Evolutionary conservation across 2,888 invertebrate genomes (phyloP), one percentile per base, ranked within the genome.

Genomic region (Polydrusus tereticollis): DNA sequence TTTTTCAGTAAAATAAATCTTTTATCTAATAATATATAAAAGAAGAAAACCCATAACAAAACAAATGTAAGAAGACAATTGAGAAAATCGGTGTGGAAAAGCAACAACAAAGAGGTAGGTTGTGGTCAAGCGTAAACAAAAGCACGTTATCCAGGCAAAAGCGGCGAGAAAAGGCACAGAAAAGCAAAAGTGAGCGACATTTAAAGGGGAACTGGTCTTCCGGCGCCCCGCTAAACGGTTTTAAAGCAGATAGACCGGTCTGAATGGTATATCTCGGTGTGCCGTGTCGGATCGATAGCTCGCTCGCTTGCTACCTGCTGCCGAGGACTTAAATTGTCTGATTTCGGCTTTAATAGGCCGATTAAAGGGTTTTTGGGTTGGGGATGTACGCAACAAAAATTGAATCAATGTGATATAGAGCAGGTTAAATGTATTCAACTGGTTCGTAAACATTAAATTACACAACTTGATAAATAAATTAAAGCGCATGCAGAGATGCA

Each of bases 231-330:
- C 80, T 80, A 80, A 80, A 80, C 79, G 76, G 78, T 77, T 78
- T 81, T 80, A 81, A 80, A 75, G 80, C 75, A 68, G 79, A 78
- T 77, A 78, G 77, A 69, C 74, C 58, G 59, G 38, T 26, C 75
- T 75, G 79, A 77, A 78, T 75, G 77, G 77, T 77, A 76, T 76
- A 66, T 74, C 60, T 66, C 73, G 38, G 43, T 26, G 66, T 62
- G 38, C 62, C 59, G 33, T 23, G 26, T n/a, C 21, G 20, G 63
- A 68, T 68, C 67, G 72, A 72, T 72, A 67, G 38, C 45, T 63
- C 36, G 71, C 45, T 64, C 20, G 20, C 47, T 57, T 23, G 62
- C 72, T 72, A 72, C 66, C 72, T 72, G 66, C 67, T 62, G 63
- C 67, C 72, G 63, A 26, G 20, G 43, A 63, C 63, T 47, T 58